Evolutionary conservation across 2,797 vertebrate species (phyloP).

Genomic region (Alfaro cultratus): DNA sequence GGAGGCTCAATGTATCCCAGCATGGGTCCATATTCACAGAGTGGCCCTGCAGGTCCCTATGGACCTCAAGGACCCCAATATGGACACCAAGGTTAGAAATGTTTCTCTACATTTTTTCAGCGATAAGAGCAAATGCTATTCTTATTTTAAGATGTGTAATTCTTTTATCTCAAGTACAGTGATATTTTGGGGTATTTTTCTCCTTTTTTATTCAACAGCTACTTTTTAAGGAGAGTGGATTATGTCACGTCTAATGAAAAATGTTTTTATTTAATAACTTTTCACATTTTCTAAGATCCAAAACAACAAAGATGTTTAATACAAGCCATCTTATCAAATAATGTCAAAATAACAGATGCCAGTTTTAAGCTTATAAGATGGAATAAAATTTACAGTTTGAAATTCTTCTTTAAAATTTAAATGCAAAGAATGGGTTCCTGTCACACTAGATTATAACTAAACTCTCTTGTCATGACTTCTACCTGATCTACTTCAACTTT

Average conservation of each 20-base stretch:
- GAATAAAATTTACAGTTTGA: background rate
- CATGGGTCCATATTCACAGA: conserved; percentile 89
- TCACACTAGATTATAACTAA: background rate
- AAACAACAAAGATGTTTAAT: background rate
- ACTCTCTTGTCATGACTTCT: conserved; percentile 24
- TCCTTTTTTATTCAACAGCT: background rate
- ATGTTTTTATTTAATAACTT: background rate
- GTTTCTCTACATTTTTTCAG: background rate
- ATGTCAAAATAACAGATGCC: background rate
- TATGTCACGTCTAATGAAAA: background rate
- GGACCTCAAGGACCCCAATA: conserved; percentile 92
- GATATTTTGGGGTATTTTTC: background rate
- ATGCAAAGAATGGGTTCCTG: background rate
- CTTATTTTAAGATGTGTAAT: background rate
- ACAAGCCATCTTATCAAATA: background rate
- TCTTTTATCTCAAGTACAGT: background rate
- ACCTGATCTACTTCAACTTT: conserved; percentile 35
- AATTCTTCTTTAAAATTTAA: background rate
- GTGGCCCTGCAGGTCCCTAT: conserved; percentile 86
- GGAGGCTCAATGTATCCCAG: conserved; percentile 89
- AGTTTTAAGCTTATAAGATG: background rate
- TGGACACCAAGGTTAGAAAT: conserved; percentile 89
- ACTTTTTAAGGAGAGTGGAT: background rate
- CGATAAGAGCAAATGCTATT: background rate
- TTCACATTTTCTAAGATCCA: background rate